Percentiles rank a stretch among this genome's conserved stretches.
These are phyloP conservation scores for Uromys caudimaculatus DNA, from an alignment of 2,797 vertebrate species.

Conservation along the genomic window DNA sequence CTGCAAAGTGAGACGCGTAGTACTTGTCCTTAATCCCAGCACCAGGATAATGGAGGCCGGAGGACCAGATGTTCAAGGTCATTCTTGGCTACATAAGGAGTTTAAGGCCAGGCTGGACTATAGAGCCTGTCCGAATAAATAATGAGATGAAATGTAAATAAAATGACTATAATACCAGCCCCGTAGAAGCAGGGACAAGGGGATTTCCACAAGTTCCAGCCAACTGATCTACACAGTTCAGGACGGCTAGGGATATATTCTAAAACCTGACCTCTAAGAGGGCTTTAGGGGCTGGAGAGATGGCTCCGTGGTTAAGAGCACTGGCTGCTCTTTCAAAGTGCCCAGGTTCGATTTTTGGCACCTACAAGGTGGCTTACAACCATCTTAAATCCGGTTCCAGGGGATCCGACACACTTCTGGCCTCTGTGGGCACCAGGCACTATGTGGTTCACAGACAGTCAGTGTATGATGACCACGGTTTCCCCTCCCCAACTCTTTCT, in stretches of 20 bases:
- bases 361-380: background rate
- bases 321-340: background rate
- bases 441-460: background rate
- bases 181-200: background rate
- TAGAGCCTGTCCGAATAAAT: background rate
- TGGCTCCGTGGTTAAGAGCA: background rate
- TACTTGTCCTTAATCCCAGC: background rate
- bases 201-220: background rate
- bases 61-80: background rate
- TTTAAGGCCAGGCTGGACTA: background rate
- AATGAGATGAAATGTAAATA: background rate
- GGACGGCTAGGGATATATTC: background rate
- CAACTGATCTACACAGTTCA: background rate
- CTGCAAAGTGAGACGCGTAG: background rate
- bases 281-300: background rate
- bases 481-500: no score
- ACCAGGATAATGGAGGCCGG: background rate
- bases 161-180: background rate
- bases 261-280: background rate
- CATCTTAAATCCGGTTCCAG: no score
- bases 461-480: no score
- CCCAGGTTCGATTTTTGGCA: background rate
- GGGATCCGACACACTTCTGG: background rate
- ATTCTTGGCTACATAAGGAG: background rate
- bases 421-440: background rate